A percentile compares a stretch with the other conserved stretches of the same genome.
phyloP scores from a whole-genome alignment of 2,888 invertebrate species.

The Kryphioiulus occultus region DNA sequence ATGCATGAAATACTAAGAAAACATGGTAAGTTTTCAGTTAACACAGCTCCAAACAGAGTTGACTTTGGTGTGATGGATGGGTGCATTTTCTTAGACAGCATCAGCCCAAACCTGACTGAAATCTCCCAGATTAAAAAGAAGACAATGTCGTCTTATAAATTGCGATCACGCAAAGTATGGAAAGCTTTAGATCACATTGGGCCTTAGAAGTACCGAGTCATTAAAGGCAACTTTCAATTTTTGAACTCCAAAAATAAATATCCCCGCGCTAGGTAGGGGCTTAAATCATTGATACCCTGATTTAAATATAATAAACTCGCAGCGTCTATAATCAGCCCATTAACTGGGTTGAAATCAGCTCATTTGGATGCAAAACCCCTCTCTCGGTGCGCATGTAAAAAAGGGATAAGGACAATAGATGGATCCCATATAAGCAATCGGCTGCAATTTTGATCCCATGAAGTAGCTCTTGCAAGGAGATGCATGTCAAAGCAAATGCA shows the following conservation, averaged over 20 bases:
- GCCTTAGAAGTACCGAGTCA: neutral
- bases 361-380: conserved; percentile 41
- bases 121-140: conserved; percentile 16
- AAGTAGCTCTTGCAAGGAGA: conserved; percentile 39
- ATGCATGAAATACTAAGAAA: no score
- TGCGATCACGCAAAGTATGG: neutral
- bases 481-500: conserved; percentile 22
- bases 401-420: conserved; percentile 46
- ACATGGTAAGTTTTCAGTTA: no score
- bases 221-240: conserved; percentile 33
- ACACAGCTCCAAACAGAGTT: no score
- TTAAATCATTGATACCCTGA: conserved; percentile 41
- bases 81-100: neutral
- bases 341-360: conserved; percentile 44
- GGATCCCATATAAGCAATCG: conserved; percentile 21
- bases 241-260: neutral
- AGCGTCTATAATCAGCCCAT: conserved; percentile 42
- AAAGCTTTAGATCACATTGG: neutral
- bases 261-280: neutral
- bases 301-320: conserved; percentile 45
- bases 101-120: neutral
- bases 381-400: conserved; percentile 2
- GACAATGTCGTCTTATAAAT: neutral
- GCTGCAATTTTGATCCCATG: conserved; percentile 40
- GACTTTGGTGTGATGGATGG: neutral